A percentile compares a stretch with the other conserved stretches of the same genome.
phyloP scores from a whole-genome alignment of 2,113 vertebrate species.

The Ranitomeya imitator region DNA sequence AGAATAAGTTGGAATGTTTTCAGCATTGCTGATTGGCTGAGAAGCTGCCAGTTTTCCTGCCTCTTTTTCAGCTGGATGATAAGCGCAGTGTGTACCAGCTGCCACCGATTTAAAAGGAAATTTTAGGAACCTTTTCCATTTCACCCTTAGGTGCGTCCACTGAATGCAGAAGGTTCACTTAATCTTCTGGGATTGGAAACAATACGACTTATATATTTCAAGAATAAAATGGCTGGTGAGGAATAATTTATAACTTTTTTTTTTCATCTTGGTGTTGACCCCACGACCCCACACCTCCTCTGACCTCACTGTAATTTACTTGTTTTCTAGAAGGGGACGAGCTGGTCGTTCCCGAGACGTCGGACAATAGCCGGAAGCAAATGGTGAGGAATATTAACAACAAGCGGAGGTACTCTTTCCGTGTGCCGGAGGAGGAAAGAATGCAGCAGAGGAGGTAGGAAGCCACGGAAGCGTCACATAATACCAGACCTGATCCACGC shows the following conservation, averaged over 20 bases:
- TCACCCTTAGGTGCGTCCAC: slow-evolving; percentile 85
- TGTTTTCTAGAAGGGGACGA: slow-evolving; percentile 89
- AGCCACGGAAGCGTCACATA: neutral
- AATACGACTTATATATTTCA: slow-evolving; percentile 94
- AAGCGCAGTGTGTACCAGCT: neutral
- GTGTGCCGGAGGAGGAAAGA: slow-evolving; percentile 94
- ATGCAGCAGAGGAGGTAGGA: slow-evolving; percentile 92
- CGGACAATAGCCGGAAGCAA: slow-evolving; percentile 97
- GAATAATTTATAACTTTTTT: neutral
- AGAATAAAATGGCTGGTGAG: slow-evolving; percentile 97
- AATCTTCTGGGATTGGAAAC: slow-evolving; percentile 95
- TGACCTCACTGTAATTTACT: neutral
- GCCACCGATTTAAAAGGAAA: neutral
- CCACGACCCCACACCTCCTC: too few relatives aligned
- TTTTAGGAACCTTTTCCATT: neutral
- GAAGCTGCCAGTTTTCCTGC: too few relatives aligned
- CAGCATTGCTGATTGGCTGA: neutral
- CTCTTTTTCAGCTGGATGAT: neutral
- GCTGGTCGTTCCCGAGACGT: slow-evolving; percentile 94
- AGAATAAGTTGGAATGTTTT: neutral
- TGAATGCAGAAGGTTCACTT: slow-evolving; percentile 93
- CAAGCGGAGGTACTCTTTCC: slow-evolving; percentile 94
- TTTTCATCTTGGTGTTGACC: too few relatives aligned
- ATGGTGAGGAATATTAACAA: slow-evolving; percentile 97
- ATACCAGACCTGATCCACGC: neutral